Evolutionary conservation across 64 coral and sea anemone genomes (phyloP), one percentile per base, ranked within the genome.

Genomic region (Dendronephthya gigantea): DNA sequence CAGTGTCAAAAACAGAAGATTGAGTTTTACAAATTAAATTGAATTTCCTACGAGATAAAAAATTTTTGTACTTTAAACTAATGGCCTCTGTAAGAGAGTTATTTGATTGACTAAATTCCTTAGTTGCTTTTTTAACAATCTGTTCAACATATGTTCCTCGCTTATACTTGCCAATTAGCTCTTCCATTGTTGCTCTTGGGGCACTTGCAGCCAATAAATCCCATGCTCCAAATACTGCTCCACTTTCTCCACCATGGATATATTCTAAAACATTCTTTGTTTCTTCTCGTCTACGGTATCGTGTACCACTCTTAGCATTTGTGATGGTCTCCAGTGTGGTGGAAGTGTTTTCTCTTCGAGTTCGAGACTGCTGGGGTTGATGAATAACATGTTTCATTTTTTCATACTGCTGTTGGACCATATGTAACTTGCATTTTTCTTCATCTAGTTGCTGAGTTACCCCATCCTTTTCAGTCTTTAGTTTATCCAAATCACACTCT

Each of bases 201-300:
- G 86, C 86, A 43, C 50, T 88, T 12, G 86, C 39, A 88, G 70
- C 86, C 35, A 88, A 49, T 27, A 88, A 82, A 35, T 82, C 86
- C 69, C 86, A 88, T 22, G 68, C 69, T 50, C 86, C 86, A 88
- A 51, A 50, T 34, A 52, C 39, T 88, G 86, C 62, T 39, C 65
- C 62, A 1, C 81, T 40, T 88, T 81, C 86, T 74, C 45, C 86
- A 10, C 86, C 86, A 88, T 88, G 70, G 52, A 88, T 82, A 43
- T 48, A 88, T 36, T 74, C 9, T 0, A 81, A 22, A n/a, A 70
- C 52, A 22, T 82, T 49, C n/a, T 22, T 2, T 9, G 86, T 87
- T 87, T 87, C 86, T 33, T 87, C 45, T 11, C 47, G 47, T 16
- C 86, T 23, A 16, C 86, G 45, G n/a, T 88, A 81, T 27, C 40